Percentiles rank a stretch among this genome's conserved stretches.
Conservation (phyloP, 1,140 invertebrate species). For the Pinna nobilis region DNA sequence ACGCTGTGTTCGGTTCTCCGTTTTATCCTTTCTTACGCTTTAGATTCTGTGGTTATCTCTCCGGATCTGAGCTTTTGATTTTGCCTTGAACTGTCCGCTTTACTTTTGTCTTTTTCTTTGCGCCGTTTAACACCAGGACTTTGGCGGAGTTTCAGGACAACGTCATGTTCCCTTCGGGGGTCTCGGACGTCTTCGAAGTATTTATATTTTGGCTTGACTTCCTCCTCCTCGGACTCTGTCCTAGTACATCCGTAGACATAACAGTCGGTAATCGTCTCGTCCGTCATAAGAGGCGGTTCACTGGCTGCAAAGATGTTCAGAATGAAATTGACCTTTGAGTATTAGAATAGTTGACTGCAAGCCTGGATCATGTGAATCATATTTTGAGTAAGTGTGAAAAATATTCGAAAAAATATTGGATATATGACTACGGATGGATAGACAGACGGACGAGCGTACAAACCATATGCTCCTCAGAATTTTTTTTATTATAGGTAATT, state of each 20-base stretch:
- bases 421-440: not conserved
- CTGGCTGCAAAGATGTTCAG: conserved; percentile 11
- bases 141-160: conserved; percentile 57
- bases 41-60: conserved; percentile 27
- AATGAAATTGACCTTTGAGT: not conserved
- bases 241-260: conserved; percentile 41
- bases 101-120: conserved; percentile 40
- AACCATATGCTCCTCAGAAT: too few species aligned
- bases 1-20: too few species aligned
- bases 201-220: conserved; percentile 62
- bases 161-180: conserved; percentile 53
- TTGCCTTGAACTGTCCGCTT: conserved; percentile 21
- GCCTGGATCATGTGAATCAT: not conserved
- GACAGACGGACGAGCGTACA: too few species aligned
- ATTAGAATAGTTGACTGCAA: not conserved
- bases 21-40: too few species aligned
- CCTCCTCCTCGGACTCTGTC: conserved; percentile 37
- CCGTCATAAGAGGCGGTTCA: conserved; percentile 31
- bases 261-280: conserved; percentile 43
- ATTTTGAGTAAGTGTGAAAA: not conserved
- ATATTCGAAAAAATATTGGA: not conserved
- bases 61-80: conserved; percentile 29
- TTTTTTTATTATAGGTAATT: too few species aligned
- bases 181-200: conserved; percentile 61
- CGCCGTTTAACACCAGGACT: conserved; percentile 49